Evolutionary conservation across 2,797 vertebrate genomes (phyloP).

Genomic region (Bradypodion pumilum): DNA sequence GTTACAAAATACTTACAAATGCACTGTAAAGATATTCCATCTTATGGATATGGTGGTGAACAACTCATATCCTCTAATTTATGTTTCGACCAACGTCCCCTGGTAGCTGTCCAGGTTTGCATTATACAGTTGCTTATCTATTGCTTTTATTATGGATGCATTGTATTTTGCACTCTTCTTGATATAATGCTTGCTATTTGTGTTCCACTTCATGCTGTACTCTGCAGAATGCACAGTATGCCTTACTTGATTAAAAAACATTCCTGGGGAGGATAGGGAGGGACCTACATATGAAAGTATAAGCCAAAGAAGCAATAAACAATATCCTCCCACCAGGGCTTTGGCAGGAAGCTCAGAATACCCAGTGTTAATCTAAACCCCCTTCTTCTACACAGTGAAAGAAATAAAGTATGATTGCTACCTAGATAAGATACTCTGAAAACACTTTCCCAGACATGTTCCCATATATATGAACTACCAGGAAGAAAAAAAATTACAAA

Average conservation of each 20-base stretch:
- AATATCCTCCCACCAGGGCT: slow-evolving; percentile 26
- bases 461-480: slow-evolving; percentile 39
- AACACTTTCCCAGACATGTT: slow-evolving; percentile 38
- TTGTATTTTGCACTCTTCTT: slow-evolving; percentile 47
- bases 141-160: slow-evolving; percentile 45
- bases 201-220: slow-evolving; percentile 30
- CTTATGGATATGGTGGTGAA: slow-evolving; percentile 1
- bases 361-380: slow-evolving; percentile 11
- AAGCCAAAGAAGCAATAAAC: slow-evolving; percentile 40
- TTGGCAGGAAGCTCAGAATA: slow-evolving; percentile 18
- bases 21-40: slow-evolving; percentile 7
- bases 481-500: slow-evolving; percentile 55
- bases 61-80: slow-evolving; percentile 31
- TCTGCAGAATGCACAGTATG: slow-evolving; percentile 43
- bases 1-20: slow-evolving; percentile 15
- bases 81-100: slow-evolving; percentile 30
- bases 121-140: slow-evolving; percentile 50
- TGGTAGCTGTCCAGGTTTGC: slow-evolving; percentile 17
- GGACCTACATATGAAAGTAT: slow-evolving; percentile 50
- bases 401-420: slow-evolving; percentile 51
- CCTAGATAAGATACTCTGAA: slow-evolving; percentile 49
- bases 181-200: slow-evolving; percentile 43
- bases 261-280: slow-evolving; percentile 57
- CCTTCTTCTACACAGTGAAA: slow-evolving; percentile 43
- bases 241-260: slow-evolving; percentile 58